A percentile compares a stretch with the other conserved stretches of the same genome.
These are phyloP conservation scores for Scaeva pyrastri DNA, from an alignment of 2,888 invertebrate species.

Conservation along the genomic window DNA sequence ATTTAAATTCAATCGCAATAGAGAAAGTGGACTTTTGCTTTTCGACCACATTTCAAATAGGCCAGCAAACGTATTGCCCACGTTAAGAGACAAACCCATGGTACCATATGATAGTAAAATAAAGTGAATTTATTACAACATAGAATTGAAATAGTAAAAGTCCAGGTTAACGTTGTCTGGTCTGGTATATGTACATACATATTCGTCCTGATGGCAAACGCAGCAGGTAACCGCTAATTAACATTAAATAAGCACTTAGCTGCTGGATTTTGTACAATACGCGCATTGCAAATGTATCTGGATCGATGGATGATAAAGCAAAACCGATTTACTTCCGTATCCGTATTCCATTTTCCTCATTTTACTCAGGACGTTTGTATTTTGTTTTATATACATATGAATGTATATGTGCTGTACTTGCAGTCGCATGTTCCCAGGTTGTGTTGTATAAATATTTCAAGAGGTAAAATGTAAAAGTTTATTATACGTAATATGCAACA, in stretches of 20 bases:
- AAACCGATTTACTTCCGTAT: conserved; percentile 60
- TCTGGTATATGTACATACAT: too few relatives aligned
- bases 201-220: conserved; percentile 54
- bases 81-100: conserved; percentile 3
- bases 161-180: conserved; percentile 17
- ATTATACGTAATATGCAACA: too few relatives aligned
- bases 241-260: conserved; percentile 73
- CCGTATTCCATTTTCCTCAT: conserved; percentile 58
- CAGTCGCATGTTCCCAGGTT: conserved; percentile 30
- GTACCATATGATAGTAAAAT: conserved; percentile 10
- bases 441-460: conserved; percentile 64
- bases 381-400: neutral
- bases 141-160: conserved; percentile 56
- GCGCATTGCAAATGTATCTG: conserved; percentile 48
- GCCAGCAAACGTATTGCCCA: too few relatives aligned
- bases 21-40: conserved; percentile 51
- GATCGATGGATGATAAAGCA: conserved; percentile 9
- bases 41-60: conserved; percentile 43
- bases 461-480: neutral
- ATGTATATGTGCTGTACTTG: too few relatives aligned
- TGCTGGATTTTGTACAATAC: conserved; percentile 4
- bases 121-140: conserved; percentile 5
- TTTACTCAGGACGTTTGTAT: neutral
- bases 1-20: neutral
- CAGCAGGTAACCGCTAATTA: conserved; percentile 71